These are phyloP conservation scores for Semnopithecus entellus DNA, from an alignment of 2,113 vertebrate species.

Conservation along the genomic window DNA sequence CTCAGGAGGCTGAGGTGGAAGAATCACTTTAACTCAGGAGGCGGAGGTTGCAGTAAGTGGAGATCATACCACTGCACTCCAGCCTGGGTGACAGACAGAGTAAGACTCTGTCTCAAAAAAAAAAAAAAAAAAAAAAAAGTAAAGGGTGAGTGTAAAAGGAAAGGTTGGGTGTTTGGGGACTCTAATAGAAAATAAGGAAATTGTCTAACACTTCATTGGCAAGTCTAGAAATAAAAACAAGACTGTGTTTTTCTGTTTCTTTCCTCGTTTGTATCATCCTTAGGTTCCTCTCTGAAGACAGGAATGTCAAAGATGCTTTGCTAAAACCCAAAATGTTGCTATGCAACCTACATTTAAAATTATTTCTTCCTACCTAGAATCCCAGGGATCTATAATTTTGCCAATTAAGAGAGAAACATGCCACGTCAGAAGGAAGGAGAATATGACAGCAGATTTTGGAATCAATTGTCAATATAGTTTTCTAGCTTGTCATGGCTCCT, in stretches of 20 bases:
- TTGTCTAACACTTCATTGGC: neutral
- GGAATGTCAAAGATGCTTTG: neutral
- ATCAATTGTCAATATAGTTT: neutral
- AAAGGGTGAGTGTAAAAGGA: neutral
- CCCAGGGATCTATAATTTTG: neutral
- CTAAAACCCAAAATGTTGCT: conserved; percentile 1
- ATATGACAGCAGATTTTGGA: neutral
- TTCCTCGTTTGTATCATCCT: neutral
- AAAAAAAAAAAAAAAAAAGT: neutral
- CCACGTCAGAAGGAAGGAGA: neutral
- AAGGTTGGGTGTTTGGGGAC: neutral
- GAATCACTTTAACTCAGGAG: too few species aligned
- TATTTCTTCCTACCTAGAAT: neutral
- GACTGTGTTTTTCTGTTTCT: neutral
- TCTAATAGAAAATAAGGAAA: conserved; percentile 42
- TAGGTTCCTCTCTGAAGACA: neutral
- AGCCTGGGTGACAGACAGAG: too few species aligned
- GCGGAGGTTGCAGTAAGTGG: too few species aligned
- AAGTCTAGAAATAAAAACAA: conserved; percentile 29
- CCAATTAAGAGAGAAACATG: neutral
- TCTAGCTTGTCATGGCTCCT: neutral
- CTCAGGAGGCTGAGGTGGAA: too few species aligned
- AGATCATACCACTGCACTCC: too few species aligned
- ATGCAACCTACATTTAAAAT: neutral
- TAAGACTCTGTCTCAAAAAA: too few species aligned